A percentile compares a stretch with the other conserved stretches of the same genome.
These are phyloP conservation scores for Ancistrus triradiatus DNA, from an alignment of 2,113 vertebrate genomes.

Conservation along the genomic window DNA sequence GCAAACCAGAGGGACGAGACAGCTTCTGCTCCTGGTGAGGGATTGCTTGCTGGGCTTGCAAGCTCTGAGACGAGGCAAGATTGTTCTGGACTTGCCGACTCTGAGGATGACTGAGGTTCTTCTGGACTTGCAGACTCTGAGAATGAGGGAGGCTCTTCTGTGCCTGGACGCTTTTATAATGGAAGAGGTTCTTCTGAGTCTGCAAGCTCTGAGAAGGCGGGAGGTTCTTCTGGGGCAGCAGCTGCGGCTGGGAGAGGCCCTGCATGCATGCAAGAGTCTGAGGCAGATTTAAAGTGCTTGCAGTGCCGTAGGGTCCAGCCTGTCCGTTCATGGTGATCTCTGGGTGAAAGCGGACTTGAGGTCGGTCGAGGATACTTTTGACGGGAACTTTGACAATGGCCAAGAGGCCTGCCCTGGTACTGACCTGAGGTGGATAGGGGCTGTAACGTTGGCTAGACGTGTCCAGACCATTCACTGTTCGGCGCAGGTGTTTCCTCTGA, in stretches of 20 bases:
- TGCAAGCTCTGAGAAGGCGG: conserved; percentile 53
- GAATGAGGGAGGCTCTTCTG: conserved; percentile 74
- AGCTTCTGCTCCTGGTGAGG: conserved; percentile 53
- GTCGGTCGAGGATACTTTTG: conserved; percentile 91
- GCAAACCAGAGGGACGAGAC: conserved; percentile 45
- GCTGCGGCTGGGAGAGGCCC: conserved; percentile 75
- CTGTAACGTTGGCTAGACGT: conserved; percentile 97
- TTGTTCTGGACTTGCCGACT: conserved; percentile 49
- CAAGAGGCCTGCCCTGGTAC: conserved; percentile 88
- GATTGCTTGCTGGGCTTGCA: conserved; percentile 51
- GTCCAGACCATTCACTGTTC: conserved; percentile 97
- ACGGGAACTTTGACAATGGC: conserved; percentile 89
- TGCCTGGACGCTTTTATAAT: background rate
- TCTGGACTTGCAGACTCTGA: conserved; percentile 55
- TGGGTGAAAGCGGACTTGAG: conserved; percentile 83
- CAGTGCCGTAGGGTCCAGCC: conserved; percentile 80
- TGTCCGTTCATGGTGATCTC: conserved; percentile 92
- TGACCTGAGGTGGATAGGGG: conserved; percentile 92
- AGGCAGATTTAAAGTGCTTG: conserved; percentile 97
- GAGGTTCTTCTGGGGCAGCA: conserved; percentile 51
- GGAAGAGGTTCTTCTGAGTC: conserved; percentile 43
- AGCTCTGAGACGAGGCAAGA: conserved; percentile 25
- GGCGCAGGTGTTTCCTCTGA: conserved; percentile 96
- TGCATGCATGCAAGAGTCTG: conserved; percentile 69
- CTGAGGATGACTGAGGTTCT: conserved; percentile 52